phyloP scores from a whole-genome alignment of 1,140 invertebrate species.

The Drosophila navojoa region DNA sequence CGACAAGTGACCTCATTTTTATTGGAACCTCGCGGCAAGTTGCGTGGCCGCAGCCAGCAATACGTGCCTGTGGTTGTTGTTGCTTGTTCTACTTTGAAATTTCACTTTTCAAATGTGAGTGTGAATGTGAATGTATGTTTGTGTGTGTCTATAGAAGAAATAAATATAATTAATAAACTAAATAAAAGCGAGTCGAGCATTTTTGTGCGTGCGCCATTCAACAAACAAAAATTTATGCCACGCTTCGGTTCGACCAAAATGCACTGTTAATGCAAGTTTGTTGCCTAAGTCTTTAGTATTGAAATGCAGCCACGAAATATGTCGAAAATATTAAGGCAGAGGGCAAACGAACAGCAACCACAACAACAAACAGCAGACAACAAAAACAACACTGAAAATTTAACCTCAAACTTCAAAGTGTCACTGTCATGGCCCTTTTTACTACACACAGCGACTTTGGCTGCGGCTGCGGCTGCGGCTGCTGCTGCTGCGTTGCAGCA shows the following conservation, averaged over 20 bases:
- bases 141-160: slow-evolving; percentile 37
- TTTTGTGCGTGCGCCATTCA: slow-evolving; percentile 39
- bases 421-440: slow-evolving; percentile 83
- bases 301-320: slow-evolving; percentile 48
- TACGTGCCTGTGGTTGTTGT: slow-evolving; percentile 48
- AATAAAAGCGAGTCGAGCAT: slow-evolving; percentile 58
- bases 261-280: slow-evolving; percentile 49
- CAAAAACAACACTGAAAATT: slow-evolving; percentile 68
- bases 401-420: slow-evolving; percentile 83
- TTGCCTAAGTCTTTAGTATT: slow-evolving; percentile 59
- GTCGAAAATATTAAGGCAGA: slow-evolving; percentile 59
- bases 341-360: slow-evolving; percentile 29
- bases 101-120: slow-evolving; percentile 72
- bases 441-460: slow-evolving; percentile 52
- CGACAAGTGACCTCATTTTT: slow-evolving; percentile 76
- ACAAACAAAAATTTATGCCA: slow-evolving; percentile 32
- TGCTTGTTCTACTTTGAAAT: slow-evolving; percentile 76
- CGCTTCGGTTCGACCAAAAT: slow-evolving; percentile 6
- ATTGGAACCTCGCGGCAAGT: slow-evolving; percentile 70
- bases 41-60: slow-evolving; percentile 50
- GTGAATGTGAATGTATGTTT: slow-evolving; percentile 17
- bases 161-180: slow-evolving; percentile 68
- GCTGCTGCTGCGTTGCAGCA: slow-evolving; percentile 20
- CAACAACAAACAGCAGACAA: slow-evolving; percentile 43
- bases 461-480: not conserved